Evolutionary conservation across 2,113 vertebrate species (phyloP), one percentile per base, ranked within the genome.

Genomic region (Albula glossodonta): DNA sequence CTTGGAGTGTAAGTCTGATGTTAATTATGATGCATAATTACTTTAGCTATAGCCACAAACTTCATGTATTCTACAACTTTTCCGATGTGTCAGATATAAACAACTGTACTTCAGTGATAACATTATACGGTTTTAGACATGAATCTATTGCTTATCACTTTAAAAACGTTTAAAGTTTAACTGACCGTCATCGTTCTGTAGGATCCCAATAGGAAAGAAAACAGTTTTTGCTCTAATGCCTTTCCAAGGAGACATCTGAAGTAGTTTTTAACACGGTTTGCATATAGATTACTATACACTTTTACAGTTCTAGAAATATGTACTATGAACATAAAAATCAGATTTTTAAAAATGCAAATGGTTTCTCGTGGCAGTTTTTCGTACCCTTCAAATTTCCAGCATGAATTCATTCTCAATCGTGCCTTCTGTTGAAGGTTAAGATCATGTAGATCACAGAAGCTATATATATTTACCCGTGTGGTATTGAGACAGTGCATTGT

Each of bases 321-420:
- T 19, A 12, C 12, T 2, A 66, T 66, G 22, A 66, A 66, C 60
- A 66, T 66, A 0, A 19, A 5, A 66, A 22, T 66, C 60, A 7
- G 70, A 1, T 1, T 25, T 74, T 31, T 31, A 1, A 41, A 41
- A 41, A 41, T 41, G 31, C 31, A 41, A 41, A 41, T 41, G 22
- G 70, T 74, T 74, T 70, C 17, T 70, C n/a, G n/a, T n/a, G n/a
- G n/a, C n/a, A n/a, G n/a, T n/a, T 56, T 70, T 70, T 70, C 63
- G 6, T n/a, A 70, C 63, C 70, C 70, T 25, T 8, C 4, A 25
- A 2, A 31, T 74, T 74, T 74, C 1, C 10, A 31, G 31, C 10
- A 74, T 31, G 10, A 10, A 70, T 22, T 6, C 4, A 70, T 70
- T 70, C 10, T 74, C 2, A 74, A 31, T 74, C 7, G 8, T 9